Evolutionary conservation across 2,113 vertebrate genomes (phyloP), one percentile per base, ranked within the genome.

Genomic region (Bostrychus sinensis): DNA sequence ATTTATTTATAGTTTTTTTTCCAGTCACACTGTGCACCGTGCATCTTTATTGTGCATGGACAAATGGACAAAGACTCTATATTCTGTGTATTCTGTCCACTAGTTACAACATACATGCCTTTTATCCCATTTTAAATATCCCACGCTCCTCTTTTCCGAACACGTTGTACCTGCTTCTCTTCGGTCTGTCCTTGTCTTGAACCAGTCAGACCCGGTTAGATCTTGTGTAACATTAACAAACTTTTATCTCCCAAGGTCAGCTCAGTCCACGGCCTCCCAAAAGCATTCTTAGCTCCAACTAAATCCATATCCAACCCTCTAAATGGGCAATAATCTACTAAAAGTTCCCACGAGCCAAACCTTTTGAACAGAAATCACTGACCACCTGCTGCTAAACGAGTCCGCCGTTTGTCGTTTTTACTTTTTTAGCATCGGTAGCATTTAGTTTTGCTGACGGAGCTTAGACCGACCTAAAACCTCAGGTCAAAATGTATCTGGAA

Each of bases 351-450:
- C 7, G 51, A 48, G 48, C 45, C 70, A n/a, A n/a, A 58, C 61
- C 81, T 3, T 28, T 68, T 13, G 20, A 55, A 39, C 51, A 64
- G 50, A 78, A 86, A 81, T 78, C 32, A 77, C 77, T 69, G 59
- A 82, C 82, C 55, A 55, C 55, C 65, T 58, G 53, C 53, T 63
- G 66, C 39, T 58, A 65, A 84, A 89, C 50, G 45, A 11, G 22
- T 77, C 82, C 80, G 55, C 30, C 0, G 58, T 55, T 57, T 17
- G 14, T 66, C 59, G 7, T 63, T 75, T 70, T n/a, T 28, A 12
- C 11, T 71, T 76, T 78, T 12, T 74, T 25, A 25, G 69, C 72
- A 55, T 48, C 32, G 72, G 65, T 67, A 56, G 76, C 73, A 25
- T 28, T 66, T 34, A 41, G 39, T 41, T 30, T 51, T 67, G 74